These are phyloP conservation scores for Mamestra configurata DNA, from an alignment of 1,140 invertebrate genomes.

Conservation along the genomic window DNA sequence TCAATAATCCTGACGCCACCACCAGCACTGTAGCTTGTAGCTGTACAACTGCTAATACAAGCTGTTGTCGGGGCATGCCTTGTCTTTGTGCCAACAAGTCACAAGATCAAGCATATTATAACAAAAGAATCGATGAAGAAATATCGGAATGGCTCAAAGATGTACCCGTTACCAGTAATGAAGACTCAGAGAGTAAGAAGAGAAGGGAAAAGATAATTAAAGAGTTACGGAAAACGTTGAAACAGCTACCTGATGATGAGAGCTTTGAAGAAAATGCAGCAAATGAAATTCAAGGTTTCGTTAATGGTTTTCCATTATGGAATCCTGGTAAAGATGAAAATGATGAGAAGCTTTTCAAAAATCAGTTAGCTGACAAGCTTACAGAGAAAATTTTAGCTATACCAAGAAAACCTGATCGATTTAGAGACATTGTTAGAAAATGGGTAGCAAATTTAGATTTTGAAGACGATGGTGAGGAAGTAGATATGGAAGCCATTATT, in stretches of 20 bases:
- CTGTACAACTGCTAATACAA: not conserved
- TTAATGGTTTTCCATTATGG: constrained; percentile 64
- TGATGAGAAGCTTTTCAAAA: constrained; percentile 53
- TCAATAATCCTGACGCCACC: not conserved
- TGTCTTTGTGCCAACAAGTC: not conserved
- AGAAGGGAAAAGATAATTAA: constrained; percentile 53
- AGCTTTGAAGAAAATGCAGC: constrained; percentile 58
- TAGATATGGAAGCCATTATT: constrained; percentile 49
- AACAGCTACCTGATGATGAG: constrained; percentile 50
- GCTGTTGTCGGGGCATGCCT: not conserved
- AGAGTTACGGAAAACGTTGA: constrained; percentile 52
- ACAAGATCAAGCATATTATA: constrained; percentile 17
- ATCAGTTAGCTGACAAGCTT: constrained; percentile 30
- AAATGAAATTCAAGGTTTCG: constrained; percentile 54
- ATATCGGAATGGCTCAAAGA: constrained; percentile 58
- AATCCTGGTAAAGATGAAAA: constrained; percentile 50
- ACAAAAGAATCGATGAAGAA: constrained; percentile 30
- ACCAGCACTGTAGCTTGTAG: not conserved
- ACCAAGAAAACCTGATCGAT: constrained; percentile 45
- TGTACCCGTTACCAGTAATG: constrained; percentile 59
- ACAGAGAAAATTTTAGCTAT: not conserved
- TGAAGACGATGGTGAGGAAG: constrained; percentile 4
- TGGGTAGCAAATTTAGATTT: constrained; percentile 47
- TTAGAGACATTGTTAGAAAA: constrained; percentile 49
- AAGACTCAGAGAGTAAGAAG: constrained; percentile 36